phyloP scores from a whole-genome alignment of 92 coral and sea anemone species.

The Zoanthus solanderi region DNA sequence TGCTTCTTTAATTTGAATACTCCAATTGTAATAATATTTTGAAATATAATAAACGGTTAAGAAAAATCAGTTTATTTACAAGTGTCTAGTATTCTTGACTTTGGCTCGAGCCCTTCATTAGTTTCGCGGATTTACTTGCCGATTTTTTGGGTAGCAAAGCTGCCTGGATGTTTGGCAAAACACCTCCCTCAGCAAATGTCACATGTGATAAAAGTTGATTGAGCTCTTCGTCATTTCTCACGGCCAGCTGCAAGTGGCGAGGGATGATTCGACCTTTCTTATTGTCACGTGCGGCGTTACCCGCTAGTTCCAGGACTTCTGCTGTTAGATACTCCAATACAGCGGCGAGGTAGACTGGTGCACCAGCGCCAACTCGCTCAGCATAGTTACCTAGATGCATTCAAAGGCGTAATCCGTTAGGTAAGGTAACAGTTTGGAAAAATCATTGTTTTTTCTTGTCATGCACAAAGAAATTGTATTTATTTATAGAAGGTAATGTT shows the following conservation, averaged over 20 bases:
- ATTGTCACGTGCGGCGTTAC: slow-evolving; percentile 62
- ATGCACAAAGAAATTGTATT: too few species aligned
- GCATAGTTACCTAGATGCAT: too few species aligned
- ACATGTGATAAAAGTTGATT: slow-evolving; percentile 70
- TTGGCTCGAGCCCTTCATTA: slow-evolving; percentile 59
- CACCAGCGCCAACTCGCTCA: too few species aligned
- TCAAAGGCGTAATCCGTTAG: too few species aligned
- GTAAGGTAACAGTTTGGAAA: too few species aligned
- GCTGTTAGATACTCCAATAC: slow-evolving; percentile 73
- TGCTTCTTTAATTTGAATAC: too few species aligned
- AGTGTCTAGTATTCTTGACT: slow-evolving; percentile 62
- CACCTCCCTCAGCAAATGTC: slow-evolving; percentile 75
- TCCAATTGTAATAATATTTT: too few species aligned
- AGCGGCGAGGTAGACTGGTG: too few species aligned
- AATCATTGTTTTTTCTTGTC: too few species aligned
- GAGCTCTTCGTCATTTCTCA: slow-evolving; percentile 72
- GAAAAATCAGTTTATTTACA: background rate
- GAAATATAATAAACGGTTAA: too few species aligned
- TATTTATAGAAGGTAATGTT: too few species aligned
- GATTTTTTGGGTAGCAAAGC: slow-evolving; percentile 67
- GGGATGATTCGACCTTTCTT: slow-evolving; percentile 72
- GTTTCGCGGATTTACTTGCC: slow-evolving; percentile 51
- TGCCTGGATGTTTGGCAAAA: slow-evolving; percentile 69
- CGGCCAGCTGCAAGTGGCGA: slow-evolving; percentile 73
- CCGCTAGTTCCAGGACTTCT: slow-evolving; percentile 49